A percentile compares a stretch with the other conserved stretches of the same genome.
These are phyloP conservation scores for Chromoteleia sp. DNA, from an alignment of 2,888 invertebrate species.

Conservation along the genomic window DNA sequence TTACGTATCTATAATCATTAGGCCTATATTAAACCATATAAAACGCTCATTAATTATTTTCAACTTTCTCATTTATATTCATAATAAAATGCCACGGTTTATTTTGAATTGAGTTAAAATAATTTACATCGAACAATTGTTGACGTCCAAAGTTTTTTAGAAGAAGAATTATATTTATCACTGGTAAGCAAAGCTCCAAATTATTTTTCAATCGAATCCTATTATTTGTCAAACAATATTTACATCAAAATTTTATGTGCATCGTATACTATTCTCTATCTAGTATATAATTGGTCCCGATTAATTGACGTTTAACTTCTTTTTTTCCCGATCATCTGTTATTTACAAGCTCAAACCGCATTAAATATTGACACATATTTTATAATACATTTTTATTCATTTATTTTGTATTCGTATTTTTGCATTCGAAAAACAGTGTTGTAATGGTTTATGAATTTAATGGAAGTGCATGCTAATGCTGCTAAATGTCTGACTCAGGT, in stretches of 20 bases:
- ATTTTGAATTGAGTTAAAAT: conserved; percentile 5
- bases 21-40: conserved; percentile 53
- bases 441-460: too few relatives aligned
- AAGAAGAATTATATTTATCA: not conserved
- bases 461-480: too few relatives aligned
- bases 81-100: conserved; percentile 12
- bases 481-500: conserved; percentile 4
- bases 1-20: conserved; percentile 53
- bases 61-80: conserved; percentile 17
- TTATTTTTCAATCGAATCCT: conserved; percentile 5
- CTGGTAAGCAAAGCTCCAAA: conserved; percentile 14
- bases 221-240: conserved; percentile 32
- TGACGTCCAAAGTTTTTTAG: conserved; percentile 18
- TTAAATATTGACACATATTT: too few relatives aligned
- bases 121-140: conserved; percentile 14
- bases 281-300: too few relatives aligned
- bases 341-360: too few relatives aligned
- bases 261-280: not conserved
- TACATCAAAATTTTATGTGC: not conserved
- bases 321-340: too few relatives aligned
- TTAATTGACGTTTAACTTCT: too few relatives aligned
- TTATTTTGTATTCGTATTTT: conserved; percentile 2
- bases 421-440: too few relatives aligned
- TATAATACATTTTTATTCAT: not conserved
- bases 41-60: conserved; percentile 54